Percentiles rank a stretch among this genome's conserved stretches.
Conservation (phyloP, 2,888 invertebrate genomes). For the Matsumyia berberina region DNA sequence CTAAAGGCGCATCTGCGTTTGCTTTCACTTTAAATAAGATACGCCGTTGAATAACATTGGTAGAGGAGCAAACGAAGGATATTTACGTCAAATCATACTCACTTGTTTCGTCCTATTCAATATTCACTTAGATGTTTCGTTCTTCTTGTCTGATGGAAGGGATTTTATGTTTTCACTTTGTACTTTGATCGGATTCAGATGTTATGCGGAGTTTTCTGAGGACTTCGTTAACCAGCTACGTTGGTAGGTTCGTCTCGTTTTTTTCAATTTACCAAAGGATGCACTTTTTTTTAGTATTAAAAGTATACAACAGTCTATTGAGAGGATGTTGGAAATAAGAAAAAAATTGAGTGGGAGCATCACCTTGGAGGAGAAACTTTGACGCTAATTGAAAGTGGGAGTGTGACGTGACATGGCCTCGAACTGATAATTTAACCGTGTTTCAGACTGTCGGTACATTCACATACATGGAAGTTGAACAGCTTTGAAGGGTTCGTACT, state of each 20-base stretch:
- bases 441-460: too few species aligned
- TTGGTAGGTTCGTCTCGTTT: neutral
- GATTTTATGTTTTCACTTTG: neutral
- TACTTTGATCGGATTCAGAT: neutral
- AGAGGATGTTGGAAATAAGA: too few species aligned
- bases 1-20: too few species aligned
- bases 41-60: neutral
- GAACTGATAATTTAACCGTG: too few species aligned
- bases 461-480: too few species aligned
- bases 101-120: slow-evolving; percentile 10
- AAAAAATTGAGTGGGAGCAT: too few species aligned
- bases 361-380: too few species aligned
- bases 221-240: neutral
- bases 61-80: neutral
- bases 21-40: too few species aligned
- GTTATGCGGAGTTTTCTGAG: slow-evolving; percentile 16
- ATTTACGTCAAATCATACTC: slow-evolving; percentile 16
- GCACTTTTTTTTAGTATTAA: neutral
- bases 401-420: too few species aligned
- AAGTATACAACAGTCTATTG: neutral
- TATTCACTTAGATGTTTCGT: slow-evolving; percentile 9
- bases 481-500: too few species aligned
- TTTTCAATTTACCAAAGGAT: neutral
- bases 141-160: neutral
- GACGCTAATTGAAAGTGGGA: too few species aligned